Evolutionary conservation across 2,888 invertebrate species (phyloP).

Genomic region (Agrochola lota): DNA sequence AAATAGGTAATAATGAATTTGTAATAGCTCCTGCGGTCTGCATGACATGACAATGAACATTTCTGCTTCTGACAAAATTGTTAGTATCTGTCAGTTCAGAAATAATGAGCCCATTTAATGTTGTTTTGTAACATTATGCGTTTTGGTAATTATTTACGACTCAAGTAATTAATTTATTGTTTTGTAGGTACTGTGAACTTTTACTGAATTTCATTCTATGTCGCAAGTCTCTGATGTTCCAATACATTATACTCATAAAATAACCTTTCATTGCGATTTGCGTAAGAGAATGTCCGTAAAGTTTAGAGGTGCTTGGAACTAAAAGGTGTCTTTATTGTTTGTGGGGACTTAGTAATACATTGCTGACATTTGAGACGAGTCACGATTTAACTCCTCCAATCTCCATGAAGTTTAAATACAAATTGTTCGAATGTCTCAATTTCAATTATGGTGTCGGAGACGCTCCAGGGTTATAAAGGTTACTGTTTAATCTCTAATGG

Average conservation of each 20-base stretch:
- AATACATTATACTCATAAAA: constrained; percentile 13
- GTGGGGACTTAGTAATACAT: constrained; percentile 53
- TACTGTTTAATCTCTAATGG: neutral
- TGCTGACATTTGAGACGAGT: constrained; percentile 71
- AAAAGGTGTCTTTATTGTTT: constrained; percentile 49
- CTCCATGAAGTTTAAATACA: constrained; percentile 61
- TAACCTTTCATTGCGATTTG: constrained; percentile 55
- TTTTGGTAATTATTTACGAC: constrained; percentile 15
- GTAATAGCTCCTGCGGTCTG: constrained; percentile 36
- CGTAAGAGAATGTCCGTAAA: constrained; percentile 61
- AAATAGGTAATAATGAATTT: constrained; percentile 42
- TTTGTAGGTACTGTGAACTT: constrained; percentile 1
- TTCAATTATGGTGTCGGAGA: constrained; percentile 30
- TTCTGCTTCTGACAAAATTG: constrained; percentile 20
- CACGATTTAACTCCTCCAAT: constrained; percentile 67
- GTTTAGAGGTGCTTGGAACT: constrained; percentile 51
- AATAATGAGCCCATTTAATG: constrained; percentile 29
- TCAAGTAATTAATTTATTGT: constrained; percentile 4
- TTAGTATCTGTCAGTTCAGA: neutral
- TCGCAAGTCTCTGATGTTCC: constrained; percentile 27
- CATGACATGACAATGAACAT: constrained; percentile 25
- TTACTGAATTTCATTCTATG: constrained; percentile 14
- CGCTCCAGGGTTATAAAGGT: neutral
- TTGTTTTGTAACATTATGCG: constrained; percentile 18
- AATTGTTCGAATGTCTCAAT: constrained; percentile 51